Conservation (phyloP, 2,888 invertebrate genomes). For the Tineola bisselliella region DNA sequence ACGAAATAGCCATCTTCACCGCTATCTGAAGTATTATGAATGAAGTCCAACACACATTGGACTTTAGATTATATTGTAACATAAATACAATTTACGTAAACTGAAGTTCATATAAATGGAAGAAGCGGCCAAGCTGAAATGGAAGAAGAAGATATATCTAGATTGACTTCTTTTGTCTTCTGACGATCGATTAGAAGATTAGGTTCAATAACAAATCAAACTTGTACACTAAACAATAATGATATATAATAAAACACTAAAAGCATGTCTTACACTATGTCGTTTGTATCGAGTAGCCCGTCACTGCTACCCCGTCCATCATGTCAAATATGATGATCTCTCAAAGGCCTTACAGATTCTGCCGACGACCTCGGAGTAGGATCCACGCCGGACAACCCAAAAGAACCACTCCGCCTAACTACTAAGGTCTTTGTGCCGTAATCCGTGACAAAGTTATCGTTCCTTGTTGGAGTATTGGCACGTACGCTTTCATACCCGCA, state of each 20-base stretch:
- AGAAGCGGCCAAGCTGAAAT: too few species aligned
- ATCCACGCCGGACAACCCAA: conserved; percentile 72
- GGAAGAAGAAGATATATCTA: too few species aligned
- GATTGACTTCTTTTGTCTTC: too few species aligned
- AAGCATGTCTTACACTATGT: conserved; percentile 36
- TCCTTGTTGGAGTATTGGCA: conserved; percentile 61
- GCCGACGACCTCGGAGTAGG: conserved; percentile 74
- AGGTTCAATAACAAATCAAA: background rate
- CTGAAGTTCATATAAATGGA: too few species aligned
- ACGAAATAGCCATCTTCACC: too few species aligned
- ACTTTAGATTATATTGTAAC: too few species aligned
- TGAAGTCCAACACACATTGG: too few species aligned
- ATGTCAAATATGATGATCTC: conserved; percentile 69
- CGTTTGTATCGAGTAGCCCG: conserved; percentile 52
- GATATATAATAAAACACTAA: too few species aligned
- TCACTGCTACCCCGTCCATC: conserved; percentile 52
- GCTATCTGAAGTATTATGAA: too few species aligned
- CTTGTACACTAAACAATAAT: background rate
- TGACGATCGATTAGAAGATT: too few species aligned
- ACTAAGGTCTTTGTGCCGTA: conserved; percentile 81
- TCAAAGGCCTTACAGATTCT: conserved; percentile 71
- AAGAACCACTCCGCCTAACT: conserved; percentile 74
- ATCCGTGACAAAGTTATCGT: conserved; percentile 79
- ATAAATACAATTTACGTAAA: too few species aligned
- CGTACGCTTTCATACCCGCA: conserved; percentile 76